Percentiles rank a stretch among this genome's conserved stretches.
These are phyloP conservation scores for Chrysotoxum bicinctum DNA, from an alignment of 2,888 invertebrate species.

Conservation along the genomic window DNA sequence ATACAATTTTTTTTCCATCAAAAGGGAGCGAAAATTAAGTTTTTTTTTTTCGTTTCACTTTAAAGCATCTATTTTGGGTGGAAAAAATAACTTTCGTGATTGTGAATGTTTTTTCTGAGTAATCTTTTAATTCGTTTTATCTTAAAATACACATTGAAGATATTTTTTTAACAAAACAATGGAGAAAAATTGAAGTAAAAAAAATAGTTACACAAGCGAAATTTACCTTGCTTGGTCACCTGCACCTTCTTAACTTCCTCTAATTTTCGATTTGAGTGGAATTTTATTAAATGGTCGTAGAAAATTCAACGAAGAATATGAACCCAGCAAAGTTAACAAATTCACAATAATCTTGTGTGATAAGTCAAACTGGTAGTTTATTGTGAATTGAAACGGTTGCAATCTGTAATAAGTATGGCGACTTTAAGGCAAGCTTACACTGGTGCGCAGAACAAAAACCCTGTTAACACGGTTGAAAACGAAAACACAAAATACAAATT, in stretches of 20 bases:
- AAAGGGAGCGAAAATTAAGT: conserved; percentile 7
- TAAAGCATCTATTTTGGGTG: not conserved
- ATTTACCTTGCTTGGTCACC: conserved; percentile 75
- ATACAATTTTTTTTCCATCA: conserved; percentile 7
- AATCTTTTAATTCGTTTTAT: not conserved
- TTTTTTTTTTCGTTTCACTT: conserved; percentile 1
- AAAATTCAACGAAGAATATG: conserved; percentile 51
- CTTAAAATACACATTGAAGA: not conserved
- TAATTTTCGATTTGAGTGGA: conserved; percentile 66
- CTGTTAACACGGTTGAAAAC: no score
- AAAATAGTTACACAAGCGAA: conserved; percentile 67
- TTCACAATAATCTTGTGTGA: conserved; percentile 43
- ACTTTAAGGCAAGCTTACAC: no score
- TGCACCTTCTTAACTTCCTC: conserved; percentile 74
- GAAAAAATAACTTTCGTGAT: not conserved
- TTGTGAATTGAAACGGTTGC: not conserved
- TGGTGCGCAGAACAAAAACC: no score
- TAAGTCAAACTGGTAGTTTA: conserved; percentile 16
- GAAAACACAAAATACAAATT: no score
- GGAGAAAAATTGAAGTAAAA: conserved; percentile 3
- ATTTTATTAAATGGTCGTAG: conserved; percentile 24
- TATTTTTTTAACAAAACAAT: not conserved
- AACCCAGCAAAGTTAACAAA: conserved; percentile 18
- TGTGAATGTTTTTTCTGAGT: not conserved
- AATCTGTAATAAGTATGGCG: no score